Base-by-base conservation (phyloP, 2,113 vertebrate genomes). In the Eonycteris spelaea region DNA sequence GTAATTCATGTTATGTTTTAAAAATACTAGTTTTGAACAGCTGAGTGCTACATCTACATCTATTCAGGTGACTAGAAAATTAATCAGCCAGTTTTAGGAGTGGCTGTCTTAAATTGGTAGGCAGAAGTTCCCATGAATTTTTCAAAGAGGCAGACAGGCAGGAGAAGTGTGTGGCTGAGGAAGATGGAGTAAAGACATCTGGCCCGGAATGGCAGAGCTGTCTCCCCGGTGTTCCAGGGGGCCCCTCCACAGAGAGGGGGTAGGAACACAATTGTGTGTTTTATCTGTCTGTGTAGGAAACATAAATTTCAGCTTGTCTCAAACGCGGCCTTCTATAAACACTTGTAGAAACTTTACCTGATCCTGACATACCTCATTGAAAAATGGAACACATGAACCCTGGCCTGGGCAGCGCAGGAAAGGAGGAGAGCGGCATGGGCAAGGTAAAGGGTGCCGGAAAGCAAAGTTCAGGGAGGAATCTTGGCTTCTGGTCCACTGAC, bases 1-100 rank as follows among this genome's bases (percentile, higher is more conserved):
- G 38, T 71, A 89, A 90, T 92, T 96, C 70, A 95, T 80, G 77
- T 43, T 30, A 53, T 85, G 86, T 71, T 59, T 95, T 86, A 97
- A 96, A 94, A 95, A 78, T 35, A 61, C 40, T 45, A 51, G 65
- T 53, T 92, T 61, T 65, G 51, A 90, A 89, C 35, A 79, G n/a
- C 4, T 10, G 28, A 91, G 63, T 24, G 79, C 38, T 43, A 33
- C 0, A 35, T 30, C 33, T 21, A 24, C 13, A 28, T 10, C 24
- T 16, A 45, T 28, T 28, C 38, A 26, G 43, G 30, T 88, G 73
- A 57, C 59, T 12, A 84, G 80, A 71, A 74, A 51, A 75, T 6
- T 9, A 1, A 55, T 5, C 15, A 45, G 73, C 51, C 9, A 30
- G 73, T 22, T 87, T 45, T 28, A 19, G n/a, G 71, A 45, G 45